A percentile compares a stretch with the other conserved stretches of the same genome.
Conservation (phyloP, 2,113 vertebrate species). For the Mobula hypostoma region DNA sequence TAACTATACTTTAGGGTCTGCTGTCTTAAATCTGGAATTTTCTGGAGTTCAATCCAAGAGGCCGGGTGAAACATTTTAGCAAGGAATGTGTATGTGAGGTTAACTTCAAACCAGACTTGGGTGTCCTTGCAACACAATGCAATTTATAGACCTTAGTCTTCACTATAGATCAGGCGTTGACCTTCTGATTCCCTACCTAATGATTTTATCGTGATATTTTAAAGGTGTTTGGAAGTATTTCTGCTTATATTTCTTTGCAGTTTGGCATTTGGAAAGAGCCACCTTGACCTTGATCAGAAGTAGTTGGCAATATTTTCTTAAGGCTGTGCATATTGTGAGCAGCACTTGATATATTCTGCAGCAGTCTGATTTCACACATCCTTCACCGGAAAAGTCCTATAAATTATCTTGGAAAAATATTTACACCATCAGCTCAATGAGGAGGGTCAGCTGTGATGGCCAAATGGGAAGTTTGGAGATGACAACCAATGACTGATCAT, state of each 20-base stretch:
- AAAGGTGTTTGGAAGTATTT: not conserved
- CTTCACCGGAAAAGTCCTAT: slow-evolving; percentile 40
- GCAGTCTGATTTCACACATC: slow-evolving; percentile 34
- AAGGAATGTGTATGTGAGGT: not conserved
- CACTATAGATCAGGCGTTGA: not conserved
- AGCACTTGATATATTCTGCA: slow-evolving; percentile 36
- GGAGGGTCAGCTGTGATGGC: slow-evolving; percentile 40
- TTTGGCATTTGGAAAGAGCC: slow-evolving; percentile 42
- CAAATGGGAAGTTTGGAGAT: slow-evolving; percentile 43
- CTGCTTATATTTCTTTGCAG: slow-evolving; percentile 33
- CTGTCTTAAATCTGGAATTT: not conserved
- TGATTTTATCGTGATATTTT: not conserved
- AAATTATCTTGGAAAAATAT: slow-evolving; percentile 43
- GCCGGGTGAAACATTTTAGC: not conserved
- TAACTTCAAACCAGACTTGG: no score
- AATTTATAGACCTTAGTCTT: not conserved
- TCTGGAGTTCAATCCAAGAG: not conserved
- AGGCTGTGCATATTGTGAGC: slow-evolving; percentile 35
- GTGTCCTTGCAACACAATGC: not conserved
- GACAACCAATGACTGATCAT: slow-evolving; percentile 52
- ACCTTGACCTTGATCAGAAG: slow-evolving; percentile 44
- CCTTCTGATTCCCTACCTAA: not conserved
- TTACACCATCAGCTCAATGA: slow-evolving; percentile 42
- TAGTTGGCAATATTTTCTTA: slow-evolving; percentile 41
- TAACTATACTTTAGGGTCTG: not conserved